Conservation (phyloP, 1,140 invertebrate species). For the Dreissena polymorpha region DNA sequence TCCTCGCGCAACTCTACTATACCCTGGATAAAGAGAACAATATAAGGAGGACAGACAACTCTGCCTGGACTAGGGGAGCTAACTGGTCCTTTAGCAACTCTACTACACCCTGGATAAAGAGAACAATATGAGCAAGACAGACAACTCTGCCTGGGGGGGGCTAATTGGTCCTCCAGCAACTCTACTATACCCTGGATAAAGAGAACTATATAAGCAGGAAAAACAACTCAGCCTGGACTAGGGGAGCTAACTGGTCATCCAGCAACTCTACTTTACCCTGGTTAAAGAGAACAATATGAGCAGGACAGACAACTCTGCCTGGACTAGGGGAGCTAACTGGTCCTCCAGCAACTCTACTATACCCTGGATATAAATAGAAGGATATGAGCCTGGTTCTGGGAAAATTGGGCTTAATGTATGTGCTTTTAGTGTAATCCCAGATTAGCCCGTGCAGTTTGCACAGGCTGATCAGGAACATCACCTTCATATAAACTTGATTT, state of each 20-base stretch:
- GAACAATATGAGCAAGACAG: slow-evolving; percentile 87
- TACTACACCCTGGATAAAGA: slow-evolving; percentile 89
- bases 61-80: slow-evolving; percentile 95
- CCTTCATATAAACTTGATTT: too few relatives aligned
- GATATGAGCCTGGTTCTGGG: too few relatives aligned
- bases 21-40: slow-evolving; percentile 81
- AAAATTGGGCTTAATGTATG: too few relatives aligned
- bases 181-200: slow-evolving; percentile 91
- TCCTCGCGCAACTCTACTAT: slow-evolving; percentile 96
- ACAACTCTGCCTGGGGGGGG: slow-evolving; percentile 96
- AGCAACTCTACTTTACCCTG: slow-evolving; percentile 94
- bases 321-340: slow-evolving; percentile 95
- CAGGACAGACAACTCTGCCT: slow-evolving; percentile 96
- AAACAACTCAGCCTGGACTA: slow-evolving; percentile 97
- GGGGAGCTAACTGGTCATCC: slow-evolving; percentile 95
- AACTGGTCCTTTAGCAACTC: slow-evolving; percentile 95
- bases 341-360: slow-evolving; percentile 96
- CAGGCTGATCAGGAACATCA: too few relatives aligned
- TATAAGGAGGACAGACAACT: slow-evolving; percentile 94
- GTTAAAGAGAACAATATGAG: slow-evolving; percentile 81
- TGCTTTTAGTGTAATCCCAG: too few relatives aligned
- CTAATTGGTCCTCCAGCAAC: slow-evolving; percentile 95
- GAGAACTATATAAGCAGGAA: slow-evolving; percentile 85
- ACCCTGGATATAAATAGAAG: slow-evolving; percentile 82
- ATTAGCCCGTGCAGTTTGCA: too few relatives aligned